Base-by-base conservation (phyloP, 2,797 vertebrate genomes). In the Eupleurogrammus muticus region DNA sequence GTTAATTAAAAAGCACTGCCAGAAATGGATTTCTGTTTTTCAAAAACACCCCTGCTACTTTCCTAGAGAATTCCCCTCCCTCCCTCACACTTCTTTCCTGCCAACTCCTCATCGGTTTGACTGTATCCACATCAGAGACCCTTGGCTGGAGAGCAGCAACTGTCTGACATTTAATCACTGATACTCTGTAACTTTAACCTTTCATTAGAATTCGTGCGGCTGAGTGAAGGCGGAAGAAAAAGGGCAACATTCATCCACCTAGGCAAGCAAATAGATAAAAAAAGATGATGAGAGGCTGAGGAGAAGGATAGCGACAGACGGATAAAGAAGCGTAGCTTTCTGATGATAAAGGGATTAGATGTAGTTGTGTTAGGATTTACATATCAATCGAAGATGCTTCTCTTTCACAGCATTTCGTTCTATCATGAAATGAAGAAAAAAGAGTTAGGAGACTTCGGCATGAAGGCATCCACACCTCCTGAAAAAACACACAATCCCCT, bases 151-250 rank as follows among this genome's bases (percentile, higher is more conserved):
- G 28, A 28, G 28, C 28, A 28, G 6, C 66, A 5, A 52, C 35
- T 20, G 4, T 63, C 74, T 91, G 89, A 85, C 87, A 89, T 90
- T 88, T 82, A 77, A 69, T 63, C 36, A 40, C 51, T 1, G 75
- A 61, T 72, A 66, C 72, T 81, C 46, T 80, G 68, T 54, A 81
- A 76, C 71, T 80, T 62, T 80, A 90, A 88, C 87, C 89, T 90
- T 90, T 90, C 60, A 65, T 66, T 56, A 46, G 50, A 60, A 80
- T 75, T 64, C 52, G 63, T 66, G 57, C n/a, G 10, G 35, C 59
- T 4, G 59, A 71, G 64, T 42, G 48, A 75, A 70, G 67, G 49
- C 32, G 13, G 46, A 28, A 20, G 49, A 80, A 62, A 85, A 87
- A 86, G 86, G 87, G 65, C 80, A 82, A 38, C 5, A 1, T 50